A percentile compares a stretch with the other conserved stretches of the same genome.
Conservation (phyloP, 2,888 invertebrate species). For the Melanostoma scalare region DNA sequence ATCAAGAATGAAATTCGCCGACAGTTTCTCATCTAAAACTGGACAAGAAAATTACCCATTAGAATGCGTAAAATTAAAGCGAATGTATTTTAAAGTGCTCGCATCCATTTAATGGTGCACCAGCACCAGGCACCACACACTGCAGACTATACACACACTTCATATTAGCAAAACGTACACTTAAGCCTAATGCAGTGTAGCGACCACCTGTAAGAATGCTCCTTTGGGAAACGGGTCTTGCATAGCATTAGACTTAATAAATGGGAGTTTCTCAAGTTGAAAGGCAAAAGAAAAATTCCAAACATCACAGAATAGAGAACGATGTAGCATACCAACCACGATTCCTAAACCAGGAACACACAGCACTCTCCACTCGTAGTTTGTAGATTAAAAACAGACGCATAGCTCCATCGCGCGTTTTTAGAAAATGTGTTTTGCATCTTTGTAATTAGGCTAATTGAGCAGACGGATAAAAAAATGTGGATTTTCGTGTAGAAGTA, state of each 20-base stretch:
- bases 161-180: conserved; percentile 5
- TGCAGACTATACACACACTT: background rate
- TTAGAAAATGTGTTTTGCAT: conserved; percentile 66
- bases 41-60: conserved; percentile 27
- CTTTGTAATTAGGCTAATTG: conserved; percentile 65
- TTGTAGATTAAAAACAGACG: conserved; percentile 59
- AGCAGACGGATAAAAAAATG: conserved; percentile 32
- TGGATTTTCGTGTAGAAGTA: background rate
- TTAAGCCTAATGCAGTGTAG: conserved; percentile 48
- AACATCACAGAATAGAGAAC: conserved; percentile 38
- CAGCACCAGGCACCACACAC: conserved; percentile 33
- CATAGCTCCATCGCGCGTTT: conserved; percentile 8
- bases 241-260: conserved; percentile 1
- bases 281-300: background rate
- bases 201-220: conserved; percentile 51
- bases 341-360: conserved; percentile 50
- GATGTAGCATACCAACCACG: conserved; percentile 11
- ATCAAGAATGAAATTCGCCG: too few species aligned
- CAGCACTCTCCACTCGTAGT: conserved; percentile 34
- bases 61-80: conserved; percentile 45
- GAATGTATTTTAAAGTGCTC: conserved; percentile 56
- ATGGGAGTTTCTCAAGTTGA: conserved; percentile 33
- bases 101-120: conserved; percentile 41
- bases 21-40: too few species aligned
- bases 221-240: conserved; percentile 12